These are phyloP conservation scores for Anguilla rostrata DNA, from an alignment of 2,113 vertebrate species.

Conservation along the genomic window DNA sequence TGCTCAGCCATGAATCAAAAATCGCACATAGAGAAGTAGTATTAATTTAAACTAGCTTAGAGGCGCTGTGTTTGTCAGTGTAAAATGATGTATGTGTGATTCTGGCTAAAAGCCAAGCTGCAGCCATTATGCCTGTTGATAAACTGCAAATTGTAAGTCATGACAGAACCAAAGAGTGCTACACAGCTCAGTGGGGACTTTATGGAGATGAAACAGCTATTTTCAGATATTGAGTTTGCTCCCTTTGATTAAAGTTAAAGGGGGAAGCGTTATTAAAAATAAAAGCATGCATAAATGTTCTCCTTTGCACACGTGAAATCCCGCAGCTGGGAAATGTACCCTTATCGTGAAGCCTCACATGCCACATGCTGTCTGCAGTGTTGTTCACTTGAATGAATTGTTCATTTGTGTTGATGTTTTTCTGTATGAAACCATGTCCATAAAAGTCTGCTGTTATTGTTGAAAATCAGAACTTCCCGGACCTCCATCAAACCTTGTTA, in stretches of 20 bases:
- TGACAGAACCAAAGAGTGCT: constrained; percentile 41
- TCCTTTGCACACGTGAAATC: neutral
- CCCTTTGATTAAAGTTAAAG: constrained; percentile 1
- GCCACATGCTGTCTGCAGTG: neutral
- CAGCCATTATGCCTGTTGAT: constrained; percentile 66
- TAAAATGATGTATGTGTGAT: constrained; percentile 45
- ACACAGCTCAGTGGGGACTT: constrained; percentile 41
- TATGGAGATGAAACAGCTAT: constrained; percentile 36
- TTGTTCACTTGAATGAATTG: neutral
- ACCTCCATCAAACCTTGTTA: constrained; percentile 84
- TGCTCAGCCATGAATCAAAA: constrained; percentile 66
- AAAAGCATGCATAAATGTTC: neutral
- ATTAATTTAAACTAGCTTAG: constrained; percentile 53
- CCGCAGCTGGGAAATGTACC: neutral
- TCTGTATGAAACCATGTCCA: constrained; percentile 45
- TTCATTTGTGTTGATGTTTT: constrained; percentile 14
- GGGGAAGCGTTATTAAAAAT: constrained; percentile 11
- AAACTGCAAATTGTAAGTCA: constrained; percentile 63
- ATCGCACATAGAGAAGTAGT: constrained; percentile 39
- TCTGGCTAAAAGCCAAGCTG: constrained; percentile 57
- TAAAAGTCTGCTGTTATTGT: constrained; percentile 18
- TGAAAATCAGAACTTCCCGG: constrained; percentile 81
- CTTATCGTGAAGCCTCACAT: neutral
- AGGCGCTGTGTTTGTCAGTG: constrained; percentile 38
- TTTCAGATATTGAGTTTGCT: constrained; percentile 44